Evolutionary conservation across 2,888 invertebrate genomes (phyloP).

Genomic region (Ypsolopha scabrella): DNA sequence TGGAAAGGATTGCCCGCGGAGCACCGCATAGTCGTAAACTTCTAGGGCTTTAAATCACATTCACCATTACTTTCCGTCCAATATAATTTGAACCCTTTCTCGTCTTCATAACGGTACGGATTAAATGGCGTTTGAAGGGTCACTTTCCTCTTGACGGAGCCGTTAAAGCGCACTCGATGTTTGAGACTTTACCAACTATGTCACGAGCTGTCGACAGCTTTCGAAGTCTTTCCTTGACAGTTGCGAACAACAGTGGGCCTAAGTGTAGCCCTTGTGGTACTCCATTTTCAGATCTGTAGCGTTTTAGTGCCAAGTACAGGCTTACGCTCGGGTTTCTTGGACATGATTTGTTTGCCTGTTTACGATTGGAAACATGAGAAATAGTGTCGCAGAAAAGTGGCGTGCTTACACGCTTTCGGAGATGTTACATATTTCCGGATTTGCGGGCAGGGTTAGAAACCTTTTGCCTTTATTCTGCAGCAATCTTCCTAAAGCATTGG

Average conservation of each 20-base stretch:
- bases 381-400: too few relatives aligned
- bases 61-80: constrained; percentile 33
- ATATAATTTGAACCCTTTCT: constrained; percentile 18
- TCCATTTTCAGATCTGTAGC: constrained; percentile 40
- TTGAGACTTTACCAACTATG: constrained; percentile 62
- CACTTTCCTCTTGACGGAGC: background rate
- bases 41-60: constrained; percentile 48
- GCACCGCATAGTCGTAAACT: constrained; percentile 34
- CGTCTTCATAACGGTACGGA: background rate
- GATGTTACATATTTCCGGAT: too few relatives aligned
- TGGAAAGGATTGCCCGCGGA: constrained; percentile 33
- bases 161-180: constrained; percentile 39
- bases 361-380: background rate
- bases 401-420: too few relatives aligned
- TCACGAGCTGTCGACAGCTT: constrained; percentile 37
- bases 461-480: too few relatives aligned
- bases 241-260: constrained; percentile 38
- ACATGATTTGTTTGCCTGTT: background rate
- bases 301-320: constrained; percentile 44
- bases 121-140: background rate
- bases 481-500: too few relatives aligned
- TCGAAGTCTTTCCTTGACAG: constrained; percentile 46
- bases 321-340: constrained; percentile 9
- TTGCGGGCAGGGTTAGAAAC: too few relatives aligned
- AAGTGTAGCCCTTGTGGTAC: constrained; percentile 53